Conservation (phyloP, 2,113 vertebrate genomes). For the Bos indicus region DNA sequence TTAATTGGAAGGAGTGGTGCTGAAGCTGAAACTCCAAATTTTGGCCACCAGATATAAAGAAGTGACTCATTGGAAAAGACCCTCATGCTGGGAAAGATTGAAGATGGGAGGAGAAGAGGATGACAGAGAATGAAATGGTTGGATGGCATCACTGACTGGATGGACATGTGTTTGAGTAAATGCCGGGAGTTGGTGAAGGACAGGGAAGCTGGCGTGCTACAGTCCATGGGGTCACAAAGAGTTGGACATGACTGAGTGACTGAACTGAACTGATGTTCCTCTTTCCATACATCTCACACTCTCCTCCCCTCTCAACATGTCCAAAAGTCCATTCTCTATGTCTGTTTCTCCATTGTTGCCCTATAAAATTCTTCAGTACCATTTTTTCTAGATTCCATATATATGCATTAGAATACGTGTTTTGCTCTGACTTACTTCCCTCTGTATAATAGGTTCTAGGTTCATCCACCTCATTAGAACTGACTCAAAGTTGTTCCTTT, state of each 20-base stretch:
- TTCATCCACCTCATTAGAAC: neutral
- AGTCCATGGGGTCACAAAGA: neutral
- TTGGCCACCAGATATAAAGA: neutral
- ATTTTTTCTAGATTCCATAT: neutral
- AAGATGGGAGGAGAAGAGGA: neutral
- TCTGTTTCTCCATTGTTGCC: neutral
- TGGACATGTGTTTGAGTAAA: neutral
- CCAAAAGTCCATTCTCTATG: neutral
- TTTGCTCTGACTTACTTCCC: neutral
- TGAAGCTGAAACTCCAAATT: neutral
- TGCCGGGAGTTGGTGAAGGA: neutral
- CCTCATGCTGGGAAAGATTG: neutral
- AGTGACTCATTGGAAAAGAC: neutral
- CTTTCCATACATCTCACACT: neutral
- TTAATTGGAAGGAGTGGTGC: neutral
- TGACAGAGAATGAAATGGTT: neutral
- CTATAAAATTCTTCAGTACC: neutral
- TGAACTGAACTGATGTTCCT: neutral
- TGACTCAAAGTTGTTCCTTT: neutral
- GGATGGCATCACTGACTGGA: neutral
- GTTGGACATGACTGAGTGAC: neutral
- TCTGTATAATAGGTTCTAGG: neutral
- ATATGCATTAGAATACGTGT: neutral
- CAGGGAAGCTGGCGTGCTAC: neutral
- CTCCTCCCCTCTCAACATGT: neutral